Conservation (phyloP, 2,113 vertebrate species). For the Pollimyrus isidori region DNA sequence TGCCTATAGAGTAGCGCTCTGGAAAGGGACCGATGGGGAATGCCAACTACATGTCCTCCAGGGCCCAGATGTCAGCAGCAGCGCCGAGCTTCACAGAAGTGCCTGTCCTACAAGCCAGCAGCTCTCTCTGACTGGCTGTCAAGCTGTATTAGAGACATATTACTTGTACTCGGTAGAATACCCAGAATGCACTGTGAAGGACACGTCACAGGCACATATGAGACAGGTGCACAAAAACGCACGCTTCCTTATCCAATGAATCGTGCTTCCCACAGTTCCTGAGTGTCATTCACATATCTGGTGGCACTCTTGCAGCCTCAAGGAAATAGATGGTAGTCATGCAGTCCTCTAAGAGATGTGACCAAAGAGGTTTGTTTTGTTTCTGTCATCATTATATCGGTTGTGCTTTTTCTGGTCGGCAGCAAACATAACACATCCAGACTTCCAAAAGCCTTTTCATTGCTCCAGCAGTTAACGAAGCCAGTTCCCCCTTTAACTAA, state of each 20-base stretch:
- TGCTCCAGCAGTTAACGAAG: not conserved
- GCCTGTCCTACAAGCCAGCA: not conserved
- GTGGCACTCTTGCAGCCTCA: not conserved
- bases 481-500: not conserved
- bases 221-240: not conserved
- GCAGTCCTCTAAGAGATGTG: not conserved
- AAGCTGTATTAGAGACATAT: not conserved
- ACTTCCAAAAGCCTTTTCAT: not conserved
- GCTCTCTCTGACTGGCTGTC: not conserved
- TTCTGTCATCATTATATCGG: not conserved
- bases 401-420: not conserved
- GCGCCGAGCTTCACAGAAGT: not conserved
- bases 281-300: not conserved
- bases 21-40: not conserved
- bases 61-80: not conserved
- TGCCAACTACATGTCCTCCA: not conserved
- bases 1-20: not conserved
- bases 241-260: not conserved
- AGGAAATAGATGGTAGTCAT: not conserved
- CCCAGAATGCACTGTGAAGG: slow-evolving; percentile 5
- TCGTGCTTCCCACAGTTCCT: not conserved
- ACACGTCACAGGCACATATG: not conserved
- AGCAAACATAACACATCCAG: not conserved
- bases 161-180: not conserved
- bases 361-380: not conserved